Conservation (phyloP, 2,888 invertebrate genomes). For the Ametastegia equiseti region DNA sequence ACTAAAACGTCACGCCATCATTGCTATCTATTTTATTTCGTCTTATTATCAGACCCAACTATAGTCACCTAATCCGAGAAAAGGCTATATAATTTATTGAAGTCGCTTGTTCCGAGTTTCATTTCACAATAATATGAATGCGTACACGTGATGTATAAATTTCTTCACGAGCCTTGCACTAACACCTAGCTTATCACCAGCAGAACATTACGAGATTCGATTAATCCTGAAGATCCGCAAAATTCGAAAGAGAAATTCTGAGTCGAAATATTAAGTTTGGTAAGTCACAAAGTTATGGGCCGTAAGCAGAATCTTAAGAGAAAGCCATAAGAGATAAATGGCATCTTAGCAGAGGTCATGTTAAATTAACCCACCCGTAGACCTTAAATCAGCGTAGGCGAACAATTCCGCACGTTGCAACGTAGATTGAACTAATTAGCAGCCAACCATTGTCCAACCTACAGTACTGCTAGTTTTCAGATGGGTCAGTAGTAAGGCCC, state of each 20-base stretch:
- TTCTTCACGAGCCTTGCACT: neutral
- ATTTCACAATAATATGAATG: neutral
- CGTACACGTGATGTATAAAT: neutral
- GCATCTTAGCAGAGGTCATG: constrained; percentile 24
- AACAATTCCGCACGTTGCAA: constrained; percentile 35
- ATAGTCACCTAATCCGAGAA: neutral
- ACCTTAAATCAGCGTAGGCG: constrained; percentile 41
- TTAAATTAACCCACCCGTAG: constrained; percentile 33
- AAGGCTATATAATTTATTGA: neutral
- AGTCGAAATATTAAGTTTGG: neutral
- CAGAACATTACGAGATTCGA: neutral
- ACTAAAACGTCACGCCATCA: neutral
- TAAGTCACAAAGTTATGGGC: neutral
- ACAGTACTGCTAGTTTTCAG: constrained; percentile 15
- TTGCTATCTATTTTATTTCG: constrained; percentile 4
- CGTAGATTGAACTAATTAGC: constrained; percentile 44
- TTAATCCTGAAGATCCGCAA: neutral
- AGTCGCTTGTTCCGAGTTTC: neutral
- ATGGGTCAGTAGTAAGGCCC: constrained; percentile 6
- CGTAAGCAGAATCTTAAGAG: neutral
- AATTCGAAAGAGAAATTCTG: neutral
- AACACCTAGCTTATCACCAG: no score
- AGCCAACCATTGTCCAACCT: constrained; percentile 17
- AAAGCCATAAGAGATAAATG: neutral
- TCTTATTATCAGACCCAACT: constrained; percentile 6